Evolutionary conservation across 2,113 vertebrate genomes (phyloP).

Genomic region (Daubentonia madagascariensis): DNA sequence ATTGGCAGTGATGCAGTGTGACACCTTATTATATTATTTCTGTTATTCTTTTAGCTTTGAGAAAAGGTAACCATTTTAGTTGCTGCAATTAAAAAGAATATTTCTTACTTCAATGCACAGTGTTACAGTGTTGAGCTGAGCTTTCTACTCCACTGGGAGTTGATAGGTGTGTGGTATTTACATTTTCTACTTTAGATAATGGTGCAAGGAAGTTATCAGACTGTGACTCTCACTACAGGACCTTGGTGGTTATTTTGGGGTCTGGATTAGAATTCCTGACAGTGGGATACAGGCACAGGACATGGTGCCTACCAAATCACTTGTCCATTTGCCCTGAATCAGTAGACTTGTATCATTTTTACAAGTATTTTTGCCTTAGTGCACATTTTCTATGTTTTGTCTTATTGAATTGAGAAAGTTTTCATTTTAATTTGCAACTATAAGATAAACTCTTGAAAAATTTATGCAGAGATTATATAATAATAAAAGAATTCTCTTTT

Average conservation of each 20-base stretch:
- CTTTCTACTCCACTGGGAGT: background rate
- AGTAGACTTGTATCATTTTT: background rate
- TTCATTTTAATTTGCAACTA: background rate
- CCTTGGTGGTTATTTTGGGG: background rate
- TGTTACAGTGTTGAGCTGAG: background rate
- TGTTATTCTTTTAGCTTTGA: constrained; percentile 8
- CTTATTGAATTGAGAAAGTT: background rate
- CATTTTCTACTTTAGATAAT: constrained; percentile 10
- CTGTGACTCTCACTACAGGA: background rate
- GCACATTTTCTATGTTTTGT: background rate
- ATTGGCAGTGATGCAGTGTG: background rate
- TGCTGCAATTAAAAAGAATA: background rate
- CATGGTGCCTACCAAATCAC: background rate
- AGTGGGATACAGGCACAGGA: background rate
- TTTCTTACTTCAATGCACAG: background rate
- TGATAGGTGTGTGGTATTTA: background rate
- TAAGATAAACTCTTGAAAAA: constrained; percentile 17
- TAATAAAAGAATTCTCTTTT: background rate
- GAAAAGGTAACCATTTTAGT: background rate
- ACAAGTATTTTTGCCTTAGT: background rate
- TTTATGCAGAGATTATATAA: background rate
- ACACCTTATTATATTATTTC: background rate
- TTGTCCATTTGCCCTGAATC: background rate
- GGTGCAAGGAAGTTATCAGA: background rate
- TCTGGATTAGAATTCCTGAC: background rate